These are phyloP conservation scores for Pseudotriccus pelzelni DNA, from an alignment of 2,797 vertebrate species.

Conservation along the genomic window DNA sequence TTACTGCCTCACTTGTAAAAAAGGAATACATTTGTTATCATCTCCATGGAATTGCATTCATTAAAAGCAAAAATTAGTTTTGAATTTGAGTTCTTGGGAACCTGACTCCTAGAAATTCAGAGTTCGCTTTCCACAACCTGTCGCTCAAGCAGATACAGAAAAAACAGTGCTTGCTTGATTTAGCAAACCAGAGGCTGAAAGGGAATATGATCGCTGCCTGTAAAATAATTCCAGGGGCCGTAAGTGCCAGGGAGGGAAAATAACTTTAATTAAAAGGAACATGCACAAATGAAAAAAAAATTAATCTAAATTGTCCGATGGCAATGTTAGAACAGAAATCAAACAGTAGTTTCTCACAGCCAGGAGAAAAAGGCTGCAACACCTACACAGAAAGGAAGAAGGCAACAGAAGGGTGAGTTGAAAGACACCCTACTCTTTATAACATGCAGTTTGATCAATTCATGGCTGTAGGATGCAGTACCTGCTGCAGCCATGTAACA, in stretches of 20 bases:
- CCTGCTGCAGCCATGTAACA: neutral
- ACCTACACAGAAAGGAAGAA: neutral
- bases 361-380: neutral
- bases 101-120: neutral
- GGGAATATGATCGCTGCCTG: neutral
- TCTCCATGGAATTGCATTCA: neutral
- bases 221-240: neutral
- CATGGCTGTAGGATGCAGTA: neutral
- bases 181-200: slow-evolving; percentile 16
- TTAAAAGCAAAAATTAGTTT: slow-evolving; percentile 2
- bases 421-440: neutral
- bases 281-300: neutral
- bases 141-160: neutral
- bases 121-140: slow-evolving; percentile 4
- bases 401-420: neutral
- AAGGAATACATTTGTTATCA: neutral
- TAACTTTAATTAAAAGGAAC: slow-evolving; percentile 45
- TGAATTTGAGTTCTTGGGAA: neutral
- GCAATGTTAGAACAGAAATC: neutral
- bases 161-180: neutral
- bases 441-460: neutral
- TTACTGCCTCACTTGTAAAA: neutral
- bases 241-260: slow-evolving; percentile 7
- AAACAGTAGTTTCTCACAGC: neutral
- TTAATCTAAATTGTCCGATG: neutral